These are phyloP conservation scores for Tolmerus cingulatus DNA, from an alignment of 2,888 invertebrate genomes.

Conservation along the genomic window DNA sequence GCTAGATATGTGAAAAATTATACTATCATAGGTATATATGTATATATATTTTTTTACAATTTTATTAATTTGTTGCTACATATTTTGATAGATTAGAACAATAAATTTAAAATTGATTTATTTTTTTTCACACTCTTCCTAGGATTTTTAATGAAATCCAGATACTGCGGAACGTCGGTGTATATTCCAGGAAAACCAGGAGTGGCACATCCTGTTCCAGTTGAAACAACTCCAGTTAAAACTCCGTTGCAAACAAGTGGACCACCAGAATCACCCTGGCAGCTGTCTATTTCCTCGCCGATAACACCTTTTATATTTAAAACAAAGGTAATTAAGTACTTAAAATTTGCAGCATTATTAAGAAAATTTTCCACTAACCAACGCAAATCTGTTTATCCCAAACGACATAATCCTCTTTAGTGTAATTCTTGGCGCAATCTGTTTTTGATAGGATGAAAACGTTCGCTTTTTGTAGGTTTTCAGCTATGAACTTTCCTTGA, in stretches of 20 bases:
- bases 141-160: background rate
- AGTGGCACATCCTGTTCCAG: constrained; percentile 19
- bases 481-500: constrained; percentile 12
- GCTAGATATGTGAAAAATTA: too few relatives aligned
- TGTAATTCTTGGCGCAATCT: constrained; percentile 16
- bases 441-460: background rate
- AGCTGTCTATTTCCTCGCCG: constrained; percentile 17
- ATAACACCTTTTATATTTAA: background rate
- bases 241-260: background rate
- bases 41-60: too few relatives aligned
- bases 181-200: constrained; percentile 23
- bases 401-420: background rate
- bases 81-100: too few relatives aligned
- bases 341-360: background rate
- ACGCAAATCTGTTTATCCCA: constrained; percentile 21
- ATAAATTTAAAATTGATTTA: too few relatives aligned
- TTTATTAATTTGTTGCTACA: too few relatives aligned
- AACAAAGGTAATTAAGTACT: background rate
- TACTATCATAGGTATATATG: too few relatives aligned
- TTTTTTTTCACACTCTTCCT: background rate
- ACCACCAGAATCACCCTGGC: constrained; percentile 28
- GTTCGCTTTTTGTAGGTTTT: constrained; percentile 17
- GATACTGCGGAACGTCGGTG: constrained; percentile 16
- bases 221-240: background rate
- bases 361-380: background rate